Evolutionary conservation across 1,140 invertebrate genomes (phyloP), one percentile per base, ranked within the genome.

Genomic region (Aphelenchoides avenae): DNA sequence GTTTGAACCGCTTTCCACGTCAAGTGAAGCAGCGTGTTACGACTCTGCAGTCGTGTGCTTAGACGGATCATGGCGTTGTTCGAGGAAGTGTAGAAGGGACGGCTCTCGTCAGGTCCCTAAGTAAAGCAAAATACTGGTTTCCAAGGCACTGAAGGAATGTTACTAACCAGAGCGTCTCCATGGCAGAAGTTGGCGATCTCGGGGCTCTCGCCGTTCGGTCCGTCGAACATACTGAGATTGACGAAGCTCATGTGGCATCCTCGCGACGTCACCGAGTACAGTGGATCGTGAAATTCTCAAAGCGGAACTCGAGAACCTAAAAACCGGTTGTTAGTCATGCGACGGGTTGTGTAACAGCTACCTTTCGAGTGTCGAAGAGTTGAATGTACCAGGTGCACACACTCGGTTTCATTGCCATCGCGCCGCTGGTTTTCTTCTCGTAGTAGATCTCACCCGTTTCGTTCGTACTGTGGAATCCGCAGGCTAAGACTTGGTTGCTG

Each of bases 301-400:
- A 51, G 5, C 20, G 46, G 4, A 60, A 34, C 34, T 49, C 31
- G 18, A 60, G 33, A 5, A 60, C 33, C 57, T 60, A 22, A 64
- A 30, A n/a, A 53, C n/a, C n/a, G n/a, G n/a, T n/a, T n/a, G 33
- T 3, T 5, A 5, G 27, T 29, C 13, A 15, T 36, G 18, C n/a
- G 3, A 3, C 5, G 9, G 29, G 13, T 48, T 42, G 27, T 57
- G 55, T 9, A 27, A 43, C 34, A 18, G 20, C 24, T 44, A 60
- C 61, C 39, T 68, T 68, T 40, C 61, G 24, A 9, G 61, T 68
- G 46, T 64, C 61, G 7, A 62, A 43, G n/a, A 64, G 15, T 3
- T 63, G 22, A 27, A 64, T 68, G 31, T 61, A 15, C 61, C 62
- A 66, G 18, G 55, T 52, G 47, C 61, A 64, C 4, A 24, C 36